Conservation (phyloP, 2,888 invertebrate species). For the Tetragonula carbonaria region DNA sequence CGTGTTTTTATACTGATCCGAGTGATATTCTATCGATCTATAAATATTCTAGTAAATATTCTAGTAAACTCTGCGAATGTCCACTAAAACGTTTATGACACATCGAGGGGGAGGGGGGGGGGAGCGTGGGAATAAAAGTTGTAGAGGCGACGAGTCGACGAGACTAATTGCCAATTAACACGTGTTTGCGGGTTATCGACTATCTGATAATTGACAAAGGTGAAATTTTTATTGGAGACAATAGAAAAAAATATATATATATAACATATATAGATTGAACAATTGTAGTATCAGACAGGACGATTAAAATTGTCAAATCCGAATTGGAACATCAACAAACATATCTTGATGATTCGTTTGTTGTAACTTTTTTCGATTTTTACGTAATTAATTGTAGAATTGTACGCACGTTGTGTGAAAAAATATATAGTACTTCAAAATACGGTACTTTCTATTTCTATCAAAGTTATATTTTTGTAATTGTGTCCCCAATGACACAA, state of each 20-base stretch:
- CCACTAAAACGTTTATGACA: background rate
- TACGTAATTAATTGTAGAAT: no score
- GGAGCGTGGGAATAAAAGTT: background rate
- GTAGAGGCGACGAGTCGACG: no score
- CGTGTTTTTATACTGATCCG: background rate
- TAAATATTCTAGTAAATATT: no score
- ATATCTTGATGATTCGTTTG: no score
- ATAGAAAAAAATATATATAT: background rate
- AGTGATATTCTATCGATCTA: conserved; percentile 1
- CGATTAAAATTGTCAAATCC: background rate
- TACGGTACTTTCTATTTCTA: no score
- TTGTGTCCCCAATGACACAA: no score
- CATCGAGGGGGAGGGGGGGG: background rate
- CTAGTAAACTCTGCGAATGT: background rate
- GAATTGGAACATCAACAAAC: background rate
- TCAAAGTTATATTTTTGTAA: no score
- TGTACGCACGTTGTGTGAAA: no score
- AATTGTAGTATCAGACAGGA: no score
- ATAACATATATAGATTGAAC: background rate
- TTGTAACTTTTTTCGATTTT: no score
- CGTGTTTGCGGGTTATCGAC: background rate
- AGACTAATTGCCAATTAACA: background rate
- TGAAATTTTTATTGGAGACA: background rate
- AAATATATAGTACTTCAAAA: no score
- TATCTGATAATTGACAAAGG: background rate